A percentile compares a stretch with the other conserved stretches of the same genome.
Evolutionary conservation across 2,888 invertebrate species (phyloP).

Genomic region (Hirtodrosophila confusa): DNA sequence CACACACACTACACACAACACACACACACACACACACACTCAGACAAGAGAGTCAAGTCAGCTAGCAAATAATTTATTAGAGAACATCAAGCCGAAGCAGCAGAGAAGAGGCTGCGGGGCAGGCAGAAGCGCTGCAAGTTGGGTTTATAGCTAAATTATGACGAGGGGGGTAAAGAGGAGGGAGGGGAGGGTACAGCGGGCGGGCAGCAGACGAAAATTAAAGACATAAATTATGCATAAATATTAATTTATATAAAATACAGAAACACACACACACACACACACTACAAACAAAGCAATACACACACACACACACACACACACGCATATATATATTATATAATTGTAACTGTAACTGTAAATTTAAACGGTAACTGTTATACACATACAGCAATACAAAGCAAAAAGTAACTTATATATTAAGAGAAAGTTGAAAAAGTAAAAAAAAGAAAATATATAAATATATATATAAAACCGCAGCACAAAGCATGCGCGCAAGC

Average conservation of each 20-base stretch:
- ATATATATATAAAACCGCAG: constrained; percentile 40
- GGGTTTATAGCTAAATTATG: neutral
- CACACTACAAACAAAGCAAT: constrained; percentile 10
- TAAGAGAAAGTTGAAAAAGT: constrained; percentile 21
- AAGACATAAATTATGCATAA: constrained; percentile 80
- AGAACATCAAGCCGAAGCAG: neutral
- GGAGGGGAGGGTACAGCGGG: neutral
- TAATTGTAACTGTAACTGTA: constrained; percentile 52
- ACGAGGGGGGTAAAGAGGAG: neutral
- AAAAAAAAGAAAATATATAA: constrained; percentile 13
- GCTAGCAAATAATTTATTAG: constrained; percentile 36
- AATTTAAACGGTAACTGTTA: constrained; percentile 52
- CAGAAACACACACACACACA: constrained; percentile 10
- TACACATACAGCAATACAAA: constrained; percentile 58
- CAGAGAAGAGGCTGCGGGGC: too few relatives aligned
- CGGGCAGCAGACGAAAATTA: constrained; percentile 74
- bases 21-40: constrained; percentile 10
- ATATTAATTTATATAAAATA: constrained; percentile 74
- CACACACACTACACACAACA: constrained; percentile 4
- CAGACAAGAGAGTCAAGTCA: constrained; percentile 32
- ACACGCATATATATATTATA: constrained; percentile 38
- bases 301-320: constrained; percentile 30
- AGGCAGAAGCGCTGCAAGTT: neutral
- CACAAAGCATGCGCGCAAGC: constrained; percentile 65
- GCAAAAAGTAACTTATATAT: constrained; percentile 38